Evolutionary conservation across 1,140 invertebrate genomes (phyloP).

Genomic region (Bathynomus jamesi): DNA sequence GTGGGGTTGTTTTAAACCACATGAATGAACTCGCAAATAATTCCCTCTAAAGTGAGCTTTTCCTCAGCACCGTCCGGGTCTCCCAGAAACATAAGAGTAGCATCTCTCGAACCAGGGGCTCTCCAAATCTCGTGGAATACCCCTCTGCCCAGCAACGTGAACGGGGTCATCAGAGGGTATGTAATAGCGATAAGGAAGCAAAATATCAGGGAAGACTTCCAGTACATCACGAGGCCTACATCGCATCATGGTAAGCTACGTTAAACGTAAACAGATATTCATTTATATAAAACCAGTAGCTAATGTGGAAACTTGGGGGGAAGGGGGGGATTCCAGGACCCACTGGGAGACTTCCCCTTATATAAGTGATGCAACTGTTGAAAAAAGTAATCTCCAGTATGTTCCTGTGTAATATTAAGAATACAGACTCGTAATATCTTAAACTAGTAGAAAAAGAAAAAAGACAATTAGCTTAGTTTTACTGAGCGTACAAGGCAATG

Average conservation of each 20-base stretch:
- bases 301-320: no score
- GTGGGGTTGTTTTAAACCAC: no score
- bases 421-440: no score
- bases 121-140: slow-evolving; percentile 4
- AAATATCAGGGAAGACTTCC: background rate
- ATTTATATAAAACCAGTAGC: no score
- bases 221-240: background rate
- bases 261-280: background rate
- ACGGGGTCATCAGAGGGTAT: slow-evolving; percentile 8
- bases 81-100: background rate
- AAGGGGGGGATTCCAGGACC: no score
- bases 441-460: no score
- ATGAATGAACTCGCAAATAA: background rate
- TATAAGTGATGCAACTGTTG: no score
- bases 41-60: background rate
- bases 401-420: no score
- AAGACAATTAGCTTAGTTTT: no score
- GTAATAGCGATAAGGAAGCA: slow-evolving; percentile 8
- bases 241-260: background rate
- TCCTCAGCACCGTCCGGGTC: slow-evolving; percentile 2
- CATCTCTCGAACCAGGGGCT: background rate
- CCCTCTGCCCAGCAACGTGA: background rate
- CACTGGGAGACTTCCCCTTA: no score
- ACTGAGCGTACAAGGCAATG: no score
- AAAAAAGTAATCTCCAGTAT: no score